Base-by-base conservation (phyloP, 92 coral and sea anemone species). In the Porites cylindrica region DNA sequence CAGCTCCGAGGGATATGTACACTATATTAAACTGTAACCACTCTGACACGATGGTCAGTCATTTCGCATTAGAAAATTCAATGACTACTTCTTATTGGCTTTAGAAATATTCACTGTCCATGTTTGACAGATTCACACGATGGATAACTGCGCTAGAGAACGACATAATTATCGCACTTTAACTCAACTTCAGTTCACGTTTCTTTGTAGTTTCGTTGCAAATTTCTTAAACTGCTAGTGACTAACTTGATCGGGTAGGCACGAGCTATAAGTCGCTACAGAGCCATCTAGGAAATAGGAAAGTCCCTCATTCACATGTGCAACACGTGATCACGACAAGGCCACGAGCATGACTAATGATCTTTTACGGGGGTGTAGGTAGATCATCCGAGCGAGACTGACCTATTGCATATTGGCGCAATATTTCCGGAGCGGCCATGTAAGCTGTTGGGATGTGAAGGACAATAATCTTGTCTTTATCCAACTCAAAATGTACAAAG, bases 391-490 rank as follows among this genome's bases (percentile, higher is more conserved):
- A n/a, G n/a, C n/a, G n/a, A n/a, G n/a, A n/a, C n/a, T n/a, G n/a
- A n/a, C n/a, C n/a, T n/a, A n/a, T n/a, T n/a, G n/a, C n/a, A n/a
- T n/a, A n/a, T n/a, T n/a, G n/a, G n/a, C n/a, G n/a, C n/a, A n/a
- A n/a, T n/a, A n/a, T n/a, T n/a, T n/a, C n/a, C n/a, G 96, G 94
- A 10, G 98, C 94, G 63, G 87, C 85, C 32, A 93, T 91, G 58
- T 83, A 83, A 32, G 98, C 96, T 1, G 91, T 77, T 80, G 85
- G 81, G 51, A 95, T 91, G 24, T 93, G 96, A 43, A 95, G 86
- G n/a, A 95, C 98, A 38, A 95, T 94, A n/a, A 95, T 94, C 81
- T 93, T 95, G 82, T 95, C 98, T 63, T 95, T 95, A 60, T 95
- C 98, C 21, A 95, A 90, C 84, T 95, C 98, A 75, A 95, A 95